Conservation (phyloP, 2,113 vertebrate species). For the Martes martes region DNA sequence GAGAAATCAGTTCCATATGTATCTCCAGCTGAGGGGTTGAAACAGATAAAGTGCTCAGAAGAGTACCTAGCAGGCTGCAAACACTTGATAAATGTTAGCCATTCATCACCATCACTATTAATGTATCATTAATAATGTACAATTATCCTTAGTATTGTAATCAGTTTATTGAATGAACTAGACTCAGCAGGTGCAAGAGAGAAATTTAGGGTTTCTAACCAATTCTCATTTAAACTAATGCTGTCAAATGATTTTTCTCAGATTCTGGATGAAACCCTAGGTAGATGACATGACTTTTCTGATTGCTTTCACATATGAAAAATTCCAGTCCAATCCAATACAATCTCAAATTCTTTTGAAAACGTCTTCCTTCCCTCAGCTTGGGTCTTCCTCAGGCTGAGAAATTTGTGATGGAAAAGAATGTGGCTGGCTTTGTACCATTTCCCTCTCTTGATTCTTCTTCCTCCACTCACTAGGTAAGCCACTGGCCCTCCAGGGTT, state of each 20-base stretch:
- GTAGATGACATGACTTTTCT: neutral
- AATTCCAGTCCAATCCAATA: neutral
- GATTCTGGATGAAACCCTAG: neutral
- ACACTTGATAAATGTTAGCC: constrained; percentile 22
- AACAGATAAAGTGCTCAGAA: constrained; percentile 9
- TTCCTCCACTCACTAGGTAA: neutral
- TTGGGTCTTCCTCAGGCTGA: neutral
- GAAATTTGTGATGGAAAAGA: neutral
- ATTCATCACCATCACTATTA: constrained; percentile 34
- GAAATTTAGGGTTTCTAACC: constrained; percentile 21
- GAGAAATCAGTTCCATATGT: neutral
- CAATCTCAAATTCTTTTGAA: neutral
- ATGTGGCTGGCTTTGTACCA: neutral
- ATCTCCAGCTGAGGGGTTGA: neutral
- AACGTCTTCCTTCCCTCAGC: neutral
- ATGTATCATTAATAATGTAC: constrained; percentile 21
- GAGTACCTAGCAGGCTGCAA: neutral
- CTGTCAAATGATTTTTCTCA: neutral
- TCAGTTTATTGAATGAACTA: neutral
- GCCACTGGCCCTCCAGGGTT: neutral
- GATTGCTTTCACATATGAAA: constrained; percentile 19
- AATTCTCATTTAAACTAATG: constrained; percentile 25
- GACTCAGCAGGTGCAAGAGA: neutral
- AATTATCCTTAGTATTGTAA: constrained; percentile 22
- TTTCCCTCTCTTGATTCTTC: neutral